phyloP scores from a whole-genome alignment of 2,888 invertebrate species.

The Sinohyriopsis cumingii region DNA sequence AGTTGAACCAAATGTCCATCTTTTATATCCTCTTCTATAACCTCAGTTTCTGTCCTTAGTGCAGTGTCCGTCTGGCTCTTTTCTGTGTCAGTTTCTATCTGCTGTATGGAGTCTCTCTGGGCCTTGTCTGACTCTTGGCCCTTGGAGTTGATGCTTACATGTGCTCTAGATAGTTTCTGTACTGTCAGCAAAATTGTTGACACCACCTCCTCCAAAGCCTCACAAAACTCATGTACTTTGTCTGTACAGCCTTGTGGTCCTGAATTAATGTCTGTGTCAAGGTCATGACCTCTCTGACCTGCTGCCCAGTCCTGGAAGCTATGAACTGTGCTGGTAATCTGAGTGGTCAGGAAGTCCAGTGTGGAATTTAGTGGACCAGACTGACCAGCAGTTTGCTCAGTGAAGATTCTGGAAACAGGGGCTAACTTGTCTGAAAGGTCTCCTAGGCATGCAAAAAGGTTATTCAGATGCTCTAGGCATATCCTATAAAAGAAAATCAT shows the following conservation, averaged over 20 bases:
- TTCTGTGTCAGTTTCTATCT: too few species aligned
- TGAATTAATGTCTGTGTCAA: slow-evolving; percentile 3
- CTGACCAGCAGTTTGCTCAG: slow-evolving; percentile 28
- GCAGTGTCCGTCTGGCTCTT: too few species aligned
- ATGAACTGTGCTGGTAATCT: slow-evolving; percentile 19
- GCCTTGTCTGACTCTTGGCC: slow-evolving; percentile 37
- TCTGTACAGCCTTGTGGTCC: slow-evolving; percentile 4
- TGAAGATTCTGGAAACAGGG: slow-evolving; percentile 23
- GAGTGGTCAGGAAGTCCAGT: slow-evolving; percentile 32
- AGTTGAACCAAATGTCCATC: slow-evolving; percentile 78
- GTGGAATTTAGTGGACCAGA: slow-evolving; percentile 44
- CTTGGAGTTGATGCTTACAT: slow-evolving; percentile 45
- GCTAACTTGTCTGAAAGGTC: too few species aligned
- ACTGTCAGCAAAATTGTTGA: slow-evolving; percentile 76
- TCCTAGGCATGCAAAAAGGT: too few species aligned
- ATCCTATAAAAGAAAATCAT: too few species aligned
- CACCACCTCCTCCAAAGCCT: slow-evolving; percentile 74
- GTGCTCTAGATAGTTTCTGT: slow-evolving; percentile 78
- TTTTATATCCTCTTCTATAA: slow-evolving; percentile 27
- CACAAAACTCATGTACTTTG: slow-evolving; percentile 19
- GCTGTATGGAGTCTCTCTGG: too few species aligned
- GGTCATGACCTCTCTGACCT: neutral
- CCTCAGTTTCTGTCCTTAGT: slow-evolving; percentile 1
- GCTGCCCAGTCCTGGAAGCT: slow-evolving; percentile 30
- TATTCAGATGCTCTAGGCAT: too few species aligned